A percentile compares a stretch with the other conserved stretches of the same genome.
These are phyloP conservation scores for Protaetia brevitarsis DNA, from an alignment of 1,140 invertebrate genomes.

Conservation along the genomic window DNA sequence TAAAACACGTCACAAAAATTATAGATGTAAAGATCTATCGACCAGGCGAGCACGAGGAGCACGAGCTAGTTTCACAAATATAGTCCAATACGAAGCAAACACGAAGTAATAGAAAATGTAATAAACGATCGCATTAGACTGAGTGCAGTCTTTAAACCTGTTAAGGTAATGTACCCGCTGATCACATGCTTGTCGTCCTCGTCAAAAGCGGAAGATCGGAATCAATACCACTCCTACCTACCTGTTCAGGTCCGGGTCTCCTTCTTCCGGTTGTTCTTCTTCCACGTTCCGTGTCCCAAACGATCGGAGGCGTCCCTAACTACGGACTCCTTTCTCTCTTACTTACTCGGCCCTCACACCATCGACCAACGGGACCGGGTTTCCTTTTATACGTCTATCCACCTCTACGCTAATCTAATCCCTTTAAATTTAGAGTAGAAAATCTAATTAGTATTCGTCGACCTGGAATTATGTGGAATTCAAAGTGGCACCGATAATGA, in stretches of 20 bases:
- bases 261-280: background rate
- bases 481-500: slow-evolving; percentile 15
- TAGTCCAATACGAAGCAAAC: no score
- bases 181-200: background rate
- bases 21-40: no score
- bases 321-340: background rate
- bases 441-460: slow-evolving; percentile 16
- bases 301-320: no score
- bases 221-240: background rate
- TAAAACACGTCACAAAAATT: no score
- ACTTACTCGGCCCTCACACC: background rate
- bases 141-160: slow-evolving; percentile 20
- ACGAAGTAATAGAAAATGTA: background rate
- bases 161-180: slow-evolving; percentile 19
- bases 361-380: no score
- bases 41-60: no score
- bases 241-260: background rate
- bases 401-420: background rate
- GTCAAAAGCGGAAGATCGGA: background rate
- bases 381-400: background rate
- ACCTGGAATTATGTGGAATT: slow-evolving; percentile 15
- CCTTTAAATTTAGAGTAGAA: slow-evolving; percentile 4
- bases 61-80: no score
- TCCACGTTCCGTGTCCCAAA: background rate
- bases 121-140: slow-evolving; percentile 7